Conservation (phyloP, 2,113 vertebrate genomes). For the Xiphias gladius region DNA sequence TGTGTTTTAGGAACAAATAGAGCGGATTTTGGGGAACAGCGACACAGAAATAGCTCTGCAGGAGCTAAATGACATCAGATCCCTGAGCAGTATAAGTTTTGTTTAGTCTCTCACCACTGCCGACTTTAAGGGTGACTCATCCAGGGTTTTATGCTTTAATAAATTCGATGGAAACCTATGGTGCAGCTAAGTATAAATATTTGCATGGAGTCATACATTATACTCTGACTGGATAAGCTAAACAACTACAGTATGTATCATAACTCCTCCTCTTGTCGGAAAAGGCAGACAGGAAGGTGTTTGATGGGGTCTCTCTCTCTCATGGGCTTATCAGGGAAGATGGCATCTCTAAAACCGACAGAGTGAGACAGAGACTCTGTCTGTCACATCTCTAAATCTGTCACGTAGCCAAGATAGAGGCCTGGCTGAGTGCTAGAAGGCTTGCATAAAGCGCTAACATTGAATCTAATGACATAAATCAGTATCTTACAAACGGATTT, state of each 20-base stretch:
- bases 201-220: slow-evolving; percentile 42
- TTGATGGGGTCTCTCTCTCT: neutral
- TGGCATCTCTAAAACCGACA: neutral
- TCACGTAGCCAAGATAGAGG: neutral
- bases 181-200: slow-evolving; percentile 46
- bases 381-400: slow-evolving; percentile 15
- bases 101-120: slow-evolving; percentile 60
- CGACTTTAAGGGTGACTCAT: slow-evolving; percentile 55
- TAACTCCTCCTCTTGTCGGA: neutral
- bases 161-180: slow-evolving; percentile 18
- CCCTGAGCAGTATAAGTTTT: slow-evolving; percentile 6
- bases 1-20: slow-evolving; percentile 24
- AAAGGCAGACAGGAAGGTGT: slow-evolving; percentile 23
- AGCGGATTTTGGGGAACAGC: slow-evolving; percentile 22
- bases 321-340: slow-evolving; percentile 45
- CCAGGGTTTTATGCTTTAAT: slow-evolving; percentile 14
- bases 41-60: slow-evolving; percentile 17
- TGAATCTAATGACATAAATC: no score
- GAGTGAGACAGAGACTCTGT: neutral
- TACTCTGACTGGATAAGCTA: neutral
- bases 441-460: no score
- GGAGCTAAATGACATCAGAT: slow-evolving; percentile 48
- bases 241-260: slow-evolving; percentile 8
- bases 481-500: neutral
- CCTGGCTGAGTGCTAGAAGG: no score